A percentile compares a stretch with the other conserved stretches of the same genome.
Evolutionary conservation across 2,113 vertebrate species (phyloP).

Genomic region (Apus apus): DNA sequence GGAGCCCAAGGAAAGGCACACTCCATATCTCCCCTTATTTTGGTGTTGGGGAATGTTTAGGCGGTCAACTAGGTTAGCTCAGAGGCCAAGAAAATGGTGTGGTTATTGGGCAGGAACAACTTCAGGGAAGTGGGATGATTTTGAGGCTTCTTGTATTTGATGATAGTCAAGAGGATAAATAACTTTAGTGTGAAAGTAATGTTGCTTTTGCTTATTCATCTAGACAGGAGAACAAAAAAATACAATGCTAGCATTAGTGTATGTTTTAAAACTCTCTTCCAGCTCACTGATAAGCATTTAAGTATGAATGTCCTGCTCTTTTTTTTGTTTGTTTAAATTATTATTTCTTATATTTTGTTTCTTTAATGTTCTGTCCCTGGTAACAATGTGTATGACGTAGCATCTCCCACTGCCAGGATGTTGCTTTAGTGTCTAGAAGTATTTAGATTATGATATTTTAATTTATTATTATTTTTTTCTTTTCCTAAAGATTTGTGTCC

Average conservation of each 20-base stretch:
- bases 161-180: background rate
- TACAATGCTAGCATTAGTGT: background rate
- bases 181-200: background rate
- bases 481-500: conserved; percentile 62
- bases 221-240: background rate
- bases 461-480: conserved; percentile 6
- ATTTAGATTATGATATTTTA: conserved; percentile 44
- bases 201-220: background rate
- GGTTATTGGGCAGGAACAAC: background rate
- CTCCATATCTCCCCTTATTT: background rate
- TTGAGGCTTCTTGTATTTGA: background rate
- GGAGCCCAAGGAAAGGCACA: background rate
- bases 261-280: conserved; percentile 25
- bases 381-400: conserved; percentile 42
- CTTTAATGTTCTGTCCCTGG: background rate
- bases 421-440: conserved; percentile 47
- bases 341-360: background rate
- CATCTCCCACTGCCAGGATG: conserved; percentile 34
- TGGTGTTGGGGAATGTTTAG: background rate
- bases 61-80: background rate
- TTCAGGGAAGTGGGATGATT: background rate
- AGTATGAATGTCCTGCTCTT: background rate
- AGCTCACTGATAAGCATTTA: conserved; percentile 18
- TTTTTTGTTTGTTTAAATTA: background rate
- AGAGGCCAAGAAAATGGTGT: background rate